A percentile compares a stretch with the other conserved stretches of the same genome.
These are phyloP conservation scores for Pelvicachromis taeniatus DNA, from an alignment of 2,113 vertebrate genomes.

Conservation along the genomic window DNA sequence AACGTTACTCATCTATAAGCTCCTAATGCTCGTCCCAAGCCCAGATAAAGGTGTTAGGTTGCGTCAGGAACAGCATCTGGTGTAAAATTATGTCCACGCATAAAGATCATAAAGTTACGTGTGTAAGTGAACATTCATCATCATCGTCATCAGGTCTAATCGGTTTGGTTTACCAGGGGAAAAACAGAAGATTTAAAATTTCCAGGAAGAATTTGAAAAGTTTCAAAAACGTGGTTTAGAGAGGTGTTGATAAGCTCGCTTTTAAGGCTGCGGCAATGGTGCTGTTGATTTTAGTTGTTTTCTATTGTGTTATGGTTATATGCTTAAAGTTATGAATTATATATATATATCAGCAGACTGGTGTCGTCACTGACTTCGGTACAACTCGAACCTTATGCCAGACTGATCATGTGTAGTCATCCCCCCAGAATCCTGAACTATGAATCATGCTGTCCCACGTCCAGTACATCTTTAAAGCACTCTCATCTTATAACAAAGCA, in stretches of 20 bases:
- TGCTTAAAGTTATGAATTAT: neutral
- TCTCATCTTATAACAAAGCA: neutral
- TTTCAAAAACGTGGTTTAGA: neutral
- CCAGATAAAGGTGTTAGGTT: neutral
- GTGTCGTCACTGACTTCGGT: neutral
- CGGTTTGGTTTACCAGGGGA: neutral
- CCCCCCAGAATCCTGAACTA: neutral
- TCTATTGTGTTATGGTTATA: neutral
- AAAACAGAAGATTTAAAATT: neutral
- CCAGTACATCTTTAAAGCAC: neutral
- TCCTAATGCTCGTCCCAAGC: neutral
- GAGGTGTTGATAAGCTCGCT: neutral
- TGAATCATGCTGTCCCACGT: neutral
- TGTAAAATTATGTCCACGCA: neutral
- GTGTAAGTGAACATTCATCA: neutral
- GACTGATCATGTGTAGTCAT: neutral
- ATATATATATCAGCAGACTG: neutral
- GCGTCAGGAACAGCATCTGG: neutral
- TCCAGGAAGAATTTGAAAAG: neutral
- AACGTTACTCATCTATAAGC: neutral
- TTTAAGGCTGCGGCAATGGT: neutral
- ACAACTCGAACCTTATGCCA: no score
- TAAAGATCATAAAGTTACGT: neutral
- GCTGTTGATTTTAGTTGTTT: neutral
- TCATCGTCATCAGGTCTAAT: neutral